Conservation (phyloP, 2,113 vertebrate genomes). For the Chloebia gouldiae region DNA sequence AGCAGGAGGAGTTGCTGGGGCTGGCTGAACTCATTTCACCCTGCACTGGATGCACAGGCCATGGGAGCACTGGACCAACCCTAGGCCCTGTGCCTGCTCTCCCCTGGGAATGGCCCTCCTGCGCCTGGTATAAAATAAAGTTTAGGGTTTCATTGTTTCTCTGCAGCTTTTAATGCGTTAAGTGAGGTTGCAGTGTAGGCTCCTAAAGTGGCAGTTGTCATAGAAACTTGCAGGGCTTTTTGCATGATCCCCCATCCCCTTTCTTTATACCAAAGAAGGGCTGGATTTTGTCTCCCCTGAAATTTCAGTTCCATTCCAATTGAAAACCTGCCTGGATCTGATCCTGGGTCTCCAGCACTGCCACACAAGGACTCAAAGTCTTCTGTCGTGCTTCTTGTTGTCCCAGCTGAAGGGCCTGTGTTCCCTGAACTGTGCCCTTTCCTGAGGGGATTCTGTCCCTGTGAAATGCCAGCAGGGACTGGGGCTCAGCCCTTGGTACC, state of each 20-base stretch:
- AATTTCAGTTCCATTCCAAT: not conserved
- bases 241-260: not conserved
- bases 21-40: not conserved
- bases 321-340: not conserved
- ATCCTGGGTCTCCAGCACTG: not conserved
- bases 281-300: not conserved
- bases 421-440: fast-evolving
- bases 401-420: fast-evolving
- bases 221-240: conserved; percentile 45
- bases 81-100: not conserved
- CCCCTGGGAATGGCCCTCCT: not conserved
- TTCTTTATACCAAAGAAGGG: not conserved
- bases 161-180: conserved; percentile 9
- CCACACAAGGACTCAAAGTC: not conserved
- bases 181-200: not conserved
- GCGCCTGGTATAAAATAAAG: not conserved
- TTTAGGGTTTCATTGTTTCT: not conserved
- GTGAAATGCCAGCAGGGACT: fast-evolving
- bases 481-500: not conserved
- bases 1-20: not conserved
- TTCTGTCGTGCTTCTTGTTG: not conserved
- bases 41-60: not conserved
- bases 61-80: not conserved
- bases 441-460: not conserved
- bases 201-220: conserved; percentile 28